Evolutionary conservation across 1,140 invertebrate genomes (phyloP).

Genomic region (Bradysia coprophila): DNA sequence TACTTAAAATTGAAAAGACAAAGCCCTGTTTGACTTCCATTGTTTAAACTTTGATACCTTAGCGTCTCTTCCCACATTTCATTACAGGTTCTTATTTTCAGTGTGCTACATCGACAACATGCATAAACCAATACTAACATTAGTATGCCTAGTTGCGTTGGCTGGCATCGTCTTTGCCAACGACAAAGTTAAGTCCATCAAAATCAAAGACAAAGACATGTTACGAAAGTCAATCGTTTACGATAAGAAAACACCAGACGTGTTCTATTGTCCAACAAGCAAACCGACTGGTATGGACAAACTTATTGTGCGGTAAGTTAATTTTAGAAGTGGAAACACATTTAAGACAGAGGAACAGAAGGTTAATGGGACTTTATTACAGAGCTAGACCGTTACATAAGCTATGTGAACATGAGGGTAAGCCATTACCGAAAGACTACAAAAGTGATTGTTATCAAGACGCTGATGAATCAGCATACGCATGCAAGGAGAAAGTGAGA

Average conservation of each 20-base stretch:
- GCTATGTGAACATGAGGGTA: constrained; percentile 58
- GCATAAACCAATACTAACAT: too few relatives aligned
- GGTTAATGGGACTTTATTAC: too few relatives aligned
- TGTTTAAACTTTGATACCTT: too few relatives aligned
- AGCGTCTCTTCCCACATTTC: too few relatives aligned
- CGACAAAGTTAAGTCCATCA: constrained; percentile 7
- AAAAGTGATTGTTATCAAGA: constrained; percentile 68
- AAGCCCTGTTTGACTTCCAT: too few relatives aligned
- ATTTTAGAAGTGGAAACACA: not conserved
- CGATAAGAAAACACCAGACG: constrained; percentile 63
- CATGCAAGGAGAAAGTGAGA: constrained; percentile 64
- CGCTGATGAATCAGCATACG: constrained; percentile 60
- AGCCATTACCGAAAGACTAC: constrained; percentile 47
- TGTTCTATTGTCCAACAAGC: constrained; percentile 65
- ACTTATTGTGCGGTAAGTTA: constrained; percentile 38
- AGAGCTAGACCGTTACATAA: constrained; percentile 47
- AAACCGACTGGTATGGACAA: constrained; percentile 53
- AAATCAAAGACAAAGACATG: constrained; percentile 42
- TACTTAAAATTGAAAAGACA: too few relatives aligned
- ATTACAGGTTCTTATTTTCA: too few relatives aligned
- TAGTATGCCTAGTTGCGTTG: too few relatives aligned
- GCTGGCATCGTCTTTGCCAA: not conserved
- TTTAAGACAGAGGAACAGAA: not conserved
- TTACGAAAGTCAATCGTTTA: constrained; percentile 65
- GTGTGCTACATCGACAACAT: too few relatives aligned